These are phyloP conservation scores for Anaspis maculata DNA, from an alignment of 2,888 invertebrate genomes.

Conservation along the genomic window DNA sequence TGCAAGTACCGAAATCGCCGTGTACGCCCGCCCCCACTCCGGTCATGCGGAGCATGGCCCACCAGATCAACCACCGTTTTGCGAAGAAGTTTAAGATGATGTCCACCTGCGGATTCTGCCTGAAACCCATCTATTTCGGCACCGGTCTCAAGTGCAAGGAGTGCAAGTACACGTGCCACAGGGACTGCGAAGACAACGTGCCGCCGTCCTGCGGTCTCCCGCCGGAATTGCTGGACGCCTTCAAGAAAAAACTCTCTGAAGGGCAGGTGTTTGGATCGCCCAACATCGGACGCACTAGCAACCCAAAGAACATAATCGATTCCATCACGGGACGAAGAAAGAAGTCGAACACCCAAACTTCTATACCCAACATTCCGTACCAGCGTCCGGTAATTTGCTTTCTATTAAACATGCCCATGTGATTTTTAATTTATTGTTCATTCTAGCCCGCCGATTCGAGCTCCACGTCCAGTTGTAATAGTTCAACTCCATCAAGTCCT, in stretches of 20 bases:
- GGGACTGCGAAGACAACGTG: conserved; percentile 84
- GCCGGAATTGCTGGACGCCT: conserved; percentile 74
- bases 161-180: conserved; percentile 86
- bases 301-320: conserved; percentile 40
- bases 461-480: conserved; percentile 93
- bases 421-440: too few relatives aligned
- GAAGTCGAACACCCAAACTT: conserved; percentile 48
- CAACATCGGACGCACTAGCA: conserved; percentile 39
- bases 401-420: neutral
- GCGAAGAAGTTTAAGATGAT: conserved; percentile 82
- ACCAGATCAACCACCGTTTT: conserved; percentile 85
- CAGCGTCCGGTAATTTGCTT: conserved; percentile 44
- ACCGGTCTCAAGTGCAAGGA: conserved; percentile 84
- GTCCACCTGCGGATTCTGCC: conserved; percentile 83
- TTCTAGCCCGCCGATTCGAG: conserved; percentile 72
- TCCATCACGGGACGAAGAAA: conserved; percentile 43
- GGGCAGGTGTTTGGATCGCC: conserved; percentile 40
- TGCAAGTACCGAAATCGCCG: conserved; percentile 54
- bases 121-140: conserved; percentile 53
- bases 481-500: conserved; percentile 92
- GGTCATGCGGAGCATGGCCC: conserved; percentile 71
- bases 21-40: conserved; percentile 35
- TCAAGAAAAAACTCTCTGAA: conserved; percentile 65
- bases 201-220: conserved; percentile 89
- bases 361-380: conserved; percentile 48